Base-by-base conservation (phyloP, 1,140 invertebrate species). In the Helicoverpa armigera region DNA sequence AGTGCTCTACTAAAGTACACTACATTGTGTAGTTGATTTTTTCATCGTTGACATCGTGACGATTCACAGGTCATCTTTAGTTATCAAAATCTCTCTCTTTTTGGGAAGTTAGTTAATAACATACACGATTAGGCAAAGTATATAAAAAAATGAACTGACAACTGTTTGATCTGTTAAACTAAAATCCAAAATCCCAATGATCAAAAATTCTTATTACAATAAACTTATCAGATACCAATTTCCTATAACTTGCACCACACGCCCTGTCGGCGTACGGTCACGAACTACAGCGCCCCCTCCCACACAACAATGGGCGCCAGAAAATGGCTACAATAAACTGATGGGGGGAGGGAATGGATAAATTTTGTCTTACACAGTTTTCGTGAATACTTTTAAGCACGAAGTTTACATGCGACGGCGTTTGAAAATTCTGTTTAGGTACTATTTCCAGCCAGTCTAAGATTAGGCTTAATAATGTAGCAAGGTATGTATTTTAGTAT, bases 291-390 rank as follows among this genome's bases (percentile, higher is more conserved):
- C 79, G 53, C 72, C 51, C 53, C 29, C 35, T 65, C 63, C 81
- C 70, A 35, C 76, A 58, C 58, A 79, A 85, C 83, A 82, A 85
- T 84, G 77, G 82, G 76, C 81, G 65, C 67, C 78, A 82, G 80
- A 85, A 82, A 87, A 87, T 87, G 86, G 82, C 81, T 83, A 86
- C 86, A 88, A 88, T 88, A 85, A 86, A 88, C 75, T 63, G 78
- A 23, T 72, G 74, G 74, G 69, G 50, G 14, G 69, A 72, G 54
- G 69, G 35, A 72, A 50, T 60, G 79, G 82, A 88, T 89, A 88
- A 87, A 89, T 85, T 87, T 86, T 85, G 81, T 85, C 77, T 84
- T 84, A 82, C 77, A 67, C 58, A 83, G 75, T 76, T 51, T 81
- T 74, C 77, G 78, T 83, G 83, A 58, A 79, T 83, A 86, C 83